Evolutionary conservation across 2,797 vertebrate genomes (phyloP).

Genomic region (Darevskia mixta): DNA sequence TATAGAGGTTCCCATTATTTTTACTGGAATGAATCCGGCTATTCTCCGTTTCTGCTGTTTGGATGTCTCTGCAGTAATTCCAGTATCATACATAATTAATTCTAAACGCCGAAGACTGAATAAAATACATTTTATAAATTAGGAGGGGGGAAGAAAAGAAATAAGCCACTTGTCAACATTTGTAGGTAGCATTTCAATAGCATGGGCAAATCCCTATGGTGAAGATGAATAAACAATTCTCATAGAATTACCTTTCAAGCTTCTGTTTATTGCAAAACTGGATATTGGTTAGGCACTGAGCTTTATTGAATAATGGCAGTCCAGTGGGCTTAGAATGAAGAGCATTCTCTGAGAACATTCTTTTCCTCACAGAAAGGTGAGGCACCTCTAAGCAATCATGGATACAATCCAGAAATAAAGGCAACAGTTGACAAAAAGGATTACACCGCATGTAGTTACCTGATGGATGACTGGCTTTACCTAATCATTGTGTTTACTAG

Average conservation of each 20-base stretch:
- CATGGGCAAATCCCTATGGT: conserved; percentile 62
- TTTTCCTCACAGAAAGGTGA: conserved; percentile 9
- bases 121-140: conserved; percentile 60
- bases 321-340: conserved; percentile 50
- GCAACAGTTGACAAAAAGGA: conserved; percentile 47
- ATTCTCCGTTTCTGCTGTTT: conserved; percentile 27
- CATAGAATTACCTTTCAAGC: conserved; percentile 68
- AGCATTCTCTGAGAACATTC: conserved; percentile 41
- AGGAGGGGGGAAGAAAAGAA: conserved; percentile 29
- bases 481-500: conserved; percentile 29
- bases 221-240: conserved; percentile 71
- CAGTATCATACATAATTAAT: conserved; percentile 55
- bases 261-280: conserved; percentile 69
- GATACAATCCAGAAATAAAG: conserved; percentile 39
- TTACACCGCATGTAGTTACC: conserved; percentile 43
- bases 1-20: conserved; percentile 5
- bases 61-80: conserved; percentile 23
- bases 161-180: conserved; percentile 61
- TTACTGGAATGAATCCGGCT: background rate
- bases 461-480: conserved; percentile 50
- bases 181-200: conserved; percentile 67
- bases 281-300: conserved; percentile 64
- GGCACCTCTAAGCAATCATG: conserved; percentile 42
- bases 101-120: conserved; percentile 49
- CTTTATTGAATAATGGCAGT: conserved; percentile 56